Conservation (phyloP, 2,888 invertebrate species). For the Nipponacmea schrenckii region DNA sequence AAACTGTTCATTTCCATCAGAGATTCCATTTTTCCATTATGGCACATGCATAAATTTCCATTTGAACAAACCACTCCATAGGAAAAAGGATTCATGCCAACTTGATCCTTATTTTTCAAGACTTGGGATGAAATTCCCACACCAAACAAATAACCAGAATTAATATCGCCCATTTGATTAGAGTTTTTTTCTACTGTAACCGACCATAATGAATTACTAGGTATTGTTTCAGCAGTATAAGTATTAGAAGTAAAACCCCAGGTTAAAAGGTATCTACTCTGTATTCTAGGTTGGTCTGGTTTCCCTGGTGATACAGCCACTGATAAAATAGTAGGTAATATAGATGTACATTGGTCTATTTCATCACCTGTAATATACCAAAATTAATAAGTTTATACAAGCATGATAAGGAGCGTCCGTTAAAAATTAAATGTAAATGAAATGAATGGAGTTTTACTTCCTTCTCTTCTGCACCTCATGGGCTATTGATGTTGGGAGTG, state of each 20-base stretch:
- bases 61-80: constrained; percentile 56
- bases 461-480: too few relatives aligned
- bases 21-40: constrained; percentile 50
- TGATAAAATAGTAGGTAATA: constrained; percentile 52
- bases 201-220: constrained; percentile 51
- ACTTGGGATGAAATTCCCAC: constrained; percentile 55
- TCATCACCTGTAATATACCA: constrained; percentile 38
- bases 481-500: too few relatives aligned
- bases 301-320: constrained; percentile 26
- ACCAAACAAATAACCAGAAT: constrained; percentile 61
- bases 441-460: not conserved
- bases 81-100: constrained; percentile 54
- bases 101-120: constrained; percentile 56
- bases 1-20: constrained; percentile 52
- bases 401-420: constrained; percentile 5
- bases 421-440: not conserved
- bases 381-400: not conserved
- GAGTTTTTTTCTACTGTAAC: constrained; percentile 59
- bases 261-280: constrained; percentile 59
- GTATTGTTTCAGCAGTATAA: constrained; percentile 59
- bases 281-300: constrained; percentile 39
- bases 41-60: constrained; percentile 50
- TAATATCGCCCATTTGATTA: constrained; percentile 53
- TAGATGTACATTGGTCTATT: constrained; percentile 39
- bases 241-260: constrained; percentile 64